Conservation (phyloP, 2,113 vertebrate genomes). For the Aleadryas rufinucha region DNA sequence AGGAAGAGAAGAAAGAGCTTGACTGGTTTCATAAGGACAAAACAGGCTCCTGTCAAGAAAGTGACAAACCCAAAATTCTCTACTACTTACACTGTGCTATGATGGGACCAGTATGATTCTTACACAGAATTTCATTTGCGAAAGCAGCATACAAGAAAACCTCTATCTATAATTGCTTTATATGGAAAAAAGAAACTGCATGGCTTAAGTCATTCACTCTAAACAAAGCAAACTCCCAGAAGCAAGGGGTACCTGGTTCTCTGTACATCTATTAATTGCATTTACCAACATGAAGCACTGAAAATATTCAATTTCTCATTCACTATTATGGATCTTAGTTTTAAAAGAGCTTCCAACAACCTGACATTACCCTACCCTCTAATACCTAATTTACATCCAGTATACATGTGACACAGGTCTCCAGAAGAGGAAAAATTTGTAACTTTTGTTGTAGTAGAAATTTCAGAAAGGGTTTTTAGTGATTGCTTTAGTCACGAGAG, state of each 20-base stretch:
- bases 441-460: background rate
- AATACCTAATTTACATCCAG: background rate
- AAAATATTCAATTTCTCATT: background rate
- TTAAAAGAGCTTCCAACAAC: background rate
- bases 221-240: background rate
- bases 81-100: background rate
- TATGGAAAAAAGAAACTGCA: background rate
- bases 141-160: background rate
- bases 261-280: background rate
- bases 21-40: background rate
- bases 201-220: background rate
- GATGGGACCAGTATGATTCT: background rate
- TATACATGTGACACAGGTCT: background rate
- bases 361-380: background rate
- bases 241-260: background rate
- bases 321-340: background rate
- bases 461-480: background rate
- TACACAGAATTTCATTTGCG: background rate
- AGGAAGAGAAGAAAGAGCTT: background rate
- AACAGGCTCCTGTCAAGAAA: background rate
- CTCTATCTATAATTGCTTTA: background rate
- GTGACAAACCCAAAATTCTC: background rate
- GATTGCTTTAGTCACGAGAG: background rate
- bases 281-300: background rate
- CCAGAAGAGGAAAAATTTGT: background rate